Conservation (phyloP, 2,797 vertebrate genomes). For the Spinibarbus caldwelli region DNA sequence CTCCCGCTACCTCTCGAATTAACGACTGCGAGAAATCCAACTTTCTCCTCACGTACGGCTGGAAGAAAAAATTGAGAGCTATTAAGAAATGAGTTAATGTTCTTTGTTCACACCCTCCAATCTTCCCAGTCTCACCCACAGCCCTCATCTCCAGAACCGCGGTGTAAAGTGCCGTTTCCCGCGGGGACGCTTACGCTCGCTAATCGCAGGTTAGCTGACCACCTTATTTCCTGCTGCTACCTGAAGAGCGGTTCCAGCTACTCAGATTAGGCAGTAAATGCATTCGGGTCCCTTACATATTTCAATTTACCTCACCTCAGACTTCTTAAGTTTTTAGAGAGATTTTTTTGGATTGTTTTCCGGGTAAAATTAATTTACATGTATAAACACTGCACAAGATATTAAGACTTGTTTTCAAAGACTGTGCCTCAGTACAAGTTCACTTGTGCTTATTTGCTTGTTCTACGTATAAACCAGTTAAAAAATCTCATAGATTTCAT, state of each 20-base stretch:
- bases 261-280: constrained; percentile 67
- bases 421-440: not conserved
- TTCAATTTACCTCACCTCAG: constrained; percentile 65
- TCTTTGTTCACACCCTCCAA: constrained; percentile 40
- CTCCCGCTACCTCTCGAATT: constrained; percentile 83
- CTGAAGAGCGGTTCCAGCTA: constrained; percentile 59
- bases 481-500: not conserved
- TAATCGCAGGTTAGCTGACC: constrained; percentile 81
- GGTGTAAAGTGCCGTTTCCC: constrained; percentile 70
- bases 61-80: constrained; percentile 24
- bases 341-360: constrained; percentile 11
- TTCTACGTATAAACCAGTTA: not conserved
- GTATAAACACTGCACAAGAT: not conserved
- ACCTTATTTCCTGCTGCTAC: constrained; percentile 72
- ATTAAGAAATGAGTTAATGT: constrained; percentile 59
- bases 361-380: not conserved
- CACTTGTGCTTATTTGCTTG: not conserved
- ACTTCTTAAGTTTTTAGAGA: constrained; percentile 60
- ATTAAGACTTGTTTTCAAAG: not conserved
- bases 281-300: constrained; percentile 67
- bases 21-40: constrained; percentile 64
- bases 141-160: constrained; percentile 67
- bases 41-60: constrained; percentile 45
- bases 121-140: constrained; percentile 59
- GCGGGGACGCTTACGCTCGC: constrained; percentile 69